Conservation (phyloP, 2,888 invertebrate species). For the Leptura quadrifasciata region DNA sequence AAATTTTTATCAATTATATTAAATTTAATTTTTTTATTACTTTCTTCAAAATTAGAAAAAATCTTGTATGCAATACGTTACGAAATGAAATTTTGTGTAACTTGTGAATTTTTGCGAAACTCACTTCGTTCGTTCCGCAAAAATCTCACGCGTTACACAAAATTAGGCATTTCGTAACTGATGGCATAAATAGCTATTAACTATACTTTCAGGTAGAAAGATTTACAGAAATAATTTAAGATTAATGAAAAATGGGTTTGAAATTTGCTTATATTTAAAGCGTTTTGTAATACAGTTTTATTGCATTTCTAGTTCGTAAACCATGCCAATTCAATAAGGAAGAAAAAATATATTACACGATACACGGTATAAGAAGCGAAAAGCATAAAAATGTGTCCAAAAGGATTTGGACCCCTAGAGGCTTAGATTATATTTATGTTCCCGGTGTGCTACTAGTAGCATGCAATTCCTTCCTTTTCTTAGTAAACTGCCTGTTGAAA, state of each 20-base stretch:
- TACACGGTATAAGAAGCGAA: slow-evolving; percentile 16
- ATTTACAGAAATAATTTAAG: slow-evolving; percentile 4
- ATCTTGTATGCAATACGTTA: no score
- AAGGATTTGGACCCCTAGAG: slow-evolving; percentile 11
- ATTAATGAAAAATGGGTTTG: background rate
- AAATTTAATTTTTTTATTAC: no score
- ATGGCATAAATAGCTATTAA: no score
- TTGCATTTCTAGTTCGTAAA: background rate
- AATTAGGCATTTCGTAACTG: no score
- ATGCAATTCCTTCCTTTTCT: slow-evolving; percentile 6
- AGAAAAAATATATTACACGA: slow-evolving; percentile 23
- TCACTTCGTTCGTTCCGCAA: no score
- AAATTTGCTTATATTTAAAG: slow-evolving; percentile 10
- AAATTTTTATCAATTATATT: no score
- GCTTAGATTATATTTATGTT: slow-evolving; percentile 28
- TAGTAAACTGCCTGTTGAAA: slow-evolving; percentile 7
- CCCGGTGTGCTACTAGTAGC: slow-evolving; percentile 13
- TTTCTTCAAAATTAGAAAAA: no score
- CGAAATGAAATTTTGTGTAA: no score
- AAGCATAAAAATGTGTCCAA: slow-evolving; percentile 18
- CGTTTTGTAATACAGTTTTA: slow-evolving; percentile 2
- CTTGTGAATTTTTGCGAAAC: no score
- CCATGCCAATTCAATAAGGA: slow-evolving; percentile 13
- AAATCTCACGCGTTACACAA: no score
- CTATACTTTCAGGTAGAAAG: background rate